These are phyloP conservation scores for Cheilosia impressa DNA, from an alignment of 2,888 invertebrate genomes.

Conservation along the genomic window DNA sequence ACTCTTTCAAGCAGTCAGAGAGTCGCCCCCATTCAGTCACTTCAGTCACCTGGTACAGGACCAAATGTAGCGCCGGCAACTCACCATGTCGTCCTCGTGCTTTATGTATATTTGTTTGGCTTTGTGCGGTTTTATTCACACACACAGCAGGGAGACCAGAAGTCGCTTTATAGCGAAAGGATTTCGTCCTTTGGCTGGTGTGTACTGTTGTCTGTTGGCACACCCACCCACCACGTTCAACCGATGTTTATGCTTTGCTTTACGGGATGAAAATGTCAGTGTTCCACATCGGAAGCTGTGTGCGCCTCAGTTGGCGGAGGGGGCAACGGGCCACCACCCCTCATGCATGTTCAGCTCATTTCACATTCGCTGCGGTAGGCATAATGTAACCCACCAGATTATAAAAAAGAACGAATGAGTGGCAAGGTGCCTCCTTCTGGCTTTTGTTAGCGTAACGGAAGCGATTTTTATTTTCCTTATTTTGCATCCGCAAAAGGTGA, in stretches of 20 bases:
- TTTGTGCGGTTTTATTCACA: slow-evolving; percentile 69
- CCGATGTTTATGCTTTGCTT: slow-evolving; percentile 53
- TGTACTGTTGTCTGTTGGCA: not conserved
- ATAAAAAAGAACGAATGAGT: not conserved
- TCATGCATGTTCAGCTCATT: slow-evolving; percentile 58
- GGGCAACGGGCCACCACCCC: slow-evolving; percentile 35
- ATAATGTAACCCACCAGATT: slow-evolving; percentile 13
- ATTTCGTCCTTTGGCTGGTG: slow-evolving; percentile 31
- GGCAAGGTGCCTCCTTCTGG: slow-evolving; percentile 36
- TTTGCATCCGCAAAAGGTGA: slow-evolving; percentile 57
- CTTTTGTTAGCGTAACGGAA: slow-evolving; percentile 60
- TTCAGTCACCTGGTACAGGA: slow-evolving; percentile 42
- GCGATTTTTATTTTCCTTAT: slow-evolving; percentile 65
- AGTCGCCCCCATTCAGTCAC: slow-evolving; percentile 40
- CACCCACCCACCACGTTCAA: not conserved
- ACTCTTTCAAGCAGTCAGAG: slow-evolving; percentile 24
- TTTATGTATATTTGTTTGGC: slow-evolving; percentile 69
- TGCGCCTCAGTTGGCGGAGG: not conserved
- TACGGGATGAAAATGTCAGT: slow-evolving; percentile 63
- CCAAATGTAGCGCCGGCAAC: slow-evolving; percentile 36
- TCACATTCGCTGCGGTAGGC: slow-evolving; percentile 63
- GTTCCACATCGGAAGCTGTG: slow-evolving; percentile 53
- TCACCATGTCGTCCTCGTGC: slow-evolving; percentile 27
- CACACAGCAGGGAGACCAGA: slow-evolving; percentile 40
- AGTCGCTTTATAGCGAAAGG: slow-evolving; percentile 52